Conservation (phyloP, 2,113 vertebrate genomes). For the Thalassarche chlororhynchos region DNA sequence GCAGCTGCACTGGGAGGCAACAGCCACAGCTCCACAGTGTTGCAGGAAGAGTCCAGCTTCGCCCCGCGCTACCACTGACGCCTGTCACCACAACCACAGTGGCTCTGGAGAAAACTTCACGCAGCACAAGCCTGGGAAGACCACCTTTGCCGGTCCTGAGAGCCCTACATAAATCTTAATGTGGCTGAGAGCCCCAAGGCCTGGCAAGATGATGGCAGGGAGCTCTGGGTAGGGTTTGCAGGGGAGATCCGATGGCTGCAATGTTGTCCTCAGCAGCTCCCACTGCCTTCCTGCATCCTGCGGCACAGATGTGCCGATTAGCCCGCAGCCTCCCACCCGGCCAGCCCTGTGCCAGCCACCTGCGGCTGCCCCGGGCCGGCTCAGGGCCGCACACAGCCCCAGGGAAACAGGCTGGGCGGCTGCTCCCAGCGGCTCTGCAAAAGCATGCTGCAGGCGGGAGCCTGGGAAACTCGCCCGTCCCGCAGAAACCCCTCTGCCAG, state of each 20-base stretch:
- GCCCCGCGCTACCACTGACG: rapidly evolving
- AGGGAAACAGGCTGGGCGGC: background rate
- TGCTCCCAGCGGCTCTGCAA: background rate
- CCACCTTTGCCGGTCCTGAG: rapidly evolving
- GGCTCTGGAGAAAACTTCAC: background rate
- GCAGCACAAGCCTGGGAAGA: background rate
- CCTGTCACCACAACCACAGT: background rate
- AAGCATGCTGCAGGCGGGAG: background rate
- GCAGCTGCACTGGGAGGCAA: background rate
- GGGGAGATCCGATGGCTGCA: rapidly evolving
- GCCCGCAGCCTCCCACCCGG: background rate
- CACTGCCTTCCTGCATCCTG: background rate
- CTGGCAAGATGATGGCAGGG: rapidly evolving
- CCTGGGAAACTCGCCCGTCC: background rate
- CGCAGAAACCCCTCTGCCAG: background rate
- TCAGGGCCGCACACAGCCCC: background rate
- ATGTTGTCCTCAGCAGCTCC: background rate
- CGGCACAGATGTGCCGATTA: background rate
- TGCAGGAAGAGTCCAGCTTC: background rate
- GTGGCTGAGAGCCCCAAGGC: background rate
- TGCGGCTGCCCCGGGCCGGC: rapidly evolving
- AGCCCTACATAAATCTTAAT: rapidly evolving
- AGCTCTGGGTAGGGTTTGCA: background rate
- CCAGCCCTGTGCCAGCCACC: background rate
- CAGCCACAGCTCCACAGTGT: background rate